Base-by-base conservation (phyloP, 2,797 vertebrate genomes). In the Tapirus indicus region DNA sequence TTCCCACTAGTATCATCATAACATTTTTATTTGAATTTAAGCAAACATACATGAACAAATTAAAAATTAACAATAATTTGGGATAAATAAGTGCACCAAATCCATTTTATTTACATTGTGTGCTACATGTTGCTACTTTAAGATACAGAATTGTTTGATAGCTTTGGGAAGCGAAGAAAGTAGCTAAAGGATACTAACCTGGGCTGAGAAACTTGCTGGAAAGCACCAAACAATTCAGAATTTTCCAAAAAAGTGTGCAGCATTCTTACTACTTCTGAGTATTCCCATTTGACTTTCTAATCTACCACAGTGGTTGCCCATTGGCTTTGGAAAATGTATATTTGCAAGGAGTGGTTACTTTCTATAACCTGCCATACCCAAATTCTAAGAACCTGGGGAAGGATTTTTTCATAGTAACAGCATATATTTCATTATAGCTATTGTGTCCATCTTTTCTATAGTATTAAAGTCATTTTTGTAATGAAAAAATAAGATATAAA, bases 381-480 rank as follows among this genome's bases (percentile, higher is more conserved):
- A 38, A 49, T 49, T 47, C 38, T 38, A 18, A 60, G 52, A 79
- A 18, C 12, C 6, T 13, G n/a, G 25, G 38, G 23, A 35, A 58
- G 20, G 4, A 49, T 93, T 69, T 87, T 41, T 41, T 32, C 47
- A 49, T 23, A 93, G 21, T 60, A n/a, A 84, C 6, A 6, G 29
- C 16, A 10, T 47, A 5, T 96, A 97, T 98, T 96, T 96, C 97
- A 97, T 95, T 95, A 60, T n/a, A 91, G 84, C 78, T 96, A 9
- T 75, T 94, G 95, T 95, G 96, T 92, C 96, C 82, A 94, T 95
- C 62, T 91, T 97, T 95, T 44, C 92, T 41, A 60, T 91, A 41
- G 96, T 93, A 98, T 98, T 98, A 98, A 98, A 98, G 94, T 72
- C 97, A 98, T 98, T 98, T 98, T 87, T 97, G 92, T 98, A 97